phyloP scores from a whole-genome alignment of 2,797 vertebrate species.

The Darevskia nairensis region DNA sequence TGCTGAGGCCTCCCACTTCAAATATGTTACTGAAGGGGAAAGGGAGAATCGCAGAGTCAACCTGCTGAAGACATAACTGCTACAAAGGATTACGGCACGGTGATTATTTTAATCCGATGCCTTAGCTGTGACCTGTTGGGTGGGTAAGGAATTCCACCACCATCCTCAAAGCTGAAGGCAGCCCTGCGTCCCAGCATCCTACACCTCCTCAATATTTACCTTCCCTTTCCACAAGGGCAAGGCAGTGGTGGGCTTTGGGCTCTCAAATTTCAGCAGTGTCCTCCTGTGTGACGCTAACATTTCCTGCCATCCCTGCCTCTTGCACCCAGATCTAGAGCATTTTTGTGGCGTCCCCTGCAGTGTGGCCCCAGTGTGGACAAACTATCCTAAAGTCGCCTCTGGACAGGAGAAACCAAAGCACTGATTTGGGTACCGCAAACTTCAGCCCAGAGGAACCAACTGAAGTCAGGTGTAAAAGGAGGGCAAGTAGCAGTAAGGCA shows the following conservation, averaged over 20 bases:
- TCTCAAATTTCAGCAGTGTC: no score
- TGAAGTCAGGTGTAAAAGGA: no score
- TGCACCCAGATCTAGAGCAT: no score
- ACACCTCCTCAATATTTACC: neutral
- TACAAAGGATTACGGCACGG: constrained; percentile 14
- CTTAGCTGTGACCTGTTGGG: constrained; percentile 10
- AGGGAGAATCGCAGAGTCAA: neutral
- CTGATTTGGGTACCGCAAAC: no score
- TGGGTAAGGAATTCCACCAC: neutral
- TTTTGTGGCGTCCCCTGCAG: no score
- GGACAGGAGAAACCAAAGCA: no score
- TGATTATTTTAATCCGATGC: constrained; percentile 26
- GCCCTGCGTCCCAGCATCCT: neutral
- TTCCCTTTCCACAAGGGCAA: neutral
- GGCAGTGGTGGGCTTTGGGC: no score
- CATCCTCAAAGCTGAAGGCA: neutral
- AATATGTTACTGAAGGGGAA: neutral
- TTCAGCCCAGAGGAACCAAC: no score
- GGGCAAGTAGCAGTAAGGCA: neutral
- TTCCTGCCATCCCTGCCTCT: no score
- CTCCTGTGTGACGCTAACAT: no score
- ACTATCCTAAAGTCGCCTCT: neutral
- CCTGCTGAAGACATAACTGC: constrained; percentile 6
- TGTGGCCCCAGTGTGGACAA: neutral
- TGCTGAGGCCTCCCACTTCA: constrained; percentile 29